These are phyloP conservation scores for Tyto alba DNA, from an alignment of 2,113 vertebrate species.

Conservation along the genomic window DNA sequence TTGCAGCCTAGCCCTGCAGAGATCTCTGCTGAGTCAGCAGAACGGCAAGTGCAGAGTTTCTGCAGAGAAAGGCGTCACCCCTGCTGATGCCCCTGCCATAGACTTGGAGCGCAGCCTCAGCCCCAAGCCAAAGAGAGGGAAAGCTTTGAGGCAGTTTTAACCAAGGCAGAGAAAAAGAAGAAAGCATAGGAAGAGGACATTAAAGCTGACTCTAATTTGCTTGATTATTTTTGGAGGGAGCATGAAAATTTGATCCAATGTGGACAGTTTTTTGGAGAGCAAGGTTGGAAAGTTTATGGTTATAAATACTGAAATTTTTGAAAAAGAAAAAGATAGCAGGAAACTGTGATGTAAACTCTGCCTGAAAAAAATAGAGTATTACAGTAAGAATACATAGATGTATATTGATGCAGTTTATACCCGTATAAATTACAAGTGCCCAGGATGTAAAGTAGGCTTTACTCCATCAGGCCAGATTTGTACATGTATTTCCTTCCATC, in stretches of 20 bases:
- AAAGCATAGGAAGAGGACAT: neutral
- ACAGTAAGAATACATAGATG: neutral
- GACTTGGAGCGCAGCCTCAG: neutral
- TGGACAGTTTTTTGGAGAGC: neutral
- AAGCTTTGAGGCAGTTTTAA: neutral
- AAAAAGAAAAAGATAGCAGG: neutral
- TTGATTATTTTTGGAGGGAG: neutral
- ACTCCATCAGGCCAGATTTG: neutral
- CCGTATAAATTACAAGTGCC: neutral
- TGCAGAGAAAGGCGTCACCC: neutral
- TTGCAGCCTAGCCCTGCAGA: neutral
- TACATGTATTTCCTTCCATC: neutral
- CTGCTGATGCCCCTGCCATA: neutral
- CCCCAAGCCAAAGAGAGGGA: neutral
- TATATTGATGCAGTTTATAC: neutral
- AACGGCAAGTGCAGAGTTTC: neutral
- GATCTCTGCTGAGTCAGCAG: neutral
- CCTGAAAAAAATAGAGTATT: neutral
- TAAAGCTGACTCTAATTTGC: neutral
- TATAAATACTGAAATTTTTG: neutral
- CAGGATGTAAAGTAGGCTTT: neutral
- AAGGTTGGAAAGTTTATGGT: neutral
- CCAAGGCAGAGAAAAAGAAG: neutral
- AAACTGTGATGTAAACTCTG: neutral
- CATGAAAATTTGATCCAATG: neutral